Percentiles rank a stretch among this genome's conserved stretches.
Conservation (phyloP, 2,888 invertebrate genomes). For the Choristoneura rosaceana region DNA sequence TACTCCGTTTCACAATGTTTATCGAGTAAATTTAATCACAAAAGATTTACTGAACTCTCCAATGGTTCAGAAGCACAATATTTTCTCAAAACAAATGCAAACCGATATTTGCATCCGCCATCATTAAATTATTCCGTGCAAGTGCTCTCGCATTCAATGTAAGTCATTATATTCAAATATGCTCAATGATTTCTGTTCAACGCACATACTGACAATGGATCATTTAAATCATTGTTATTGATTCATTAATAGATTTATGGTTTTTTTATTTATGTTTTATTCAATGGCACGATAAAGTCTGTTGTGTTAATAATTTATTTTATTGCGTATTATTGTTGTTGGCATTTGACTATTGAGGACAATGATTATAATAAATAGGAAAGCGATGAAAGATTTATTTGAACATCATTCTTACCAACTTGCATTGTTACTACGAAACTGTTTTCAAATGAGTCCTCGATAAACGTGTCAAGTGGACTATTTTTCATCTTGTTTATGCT, state of each 20-base stretch:
- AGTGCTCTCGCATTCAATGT: slow-evolving; percentile 33
- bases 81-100: slow-evolving; percentile 40
- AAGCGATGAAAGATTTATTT: neutral
- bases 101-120: slow-evolving; percentile 31
- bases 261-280: slow-evolving; percentile 34
- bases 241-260: slow-evolving; percentile 40
- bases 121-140: slow-evolving; percentile 41
- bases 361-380: neutral
- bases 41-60: slow-evolving; percentile 14
- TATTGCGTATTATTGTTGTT: slow-evolving; percentile 18
- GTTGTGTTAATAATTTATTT: slow-evolving; percentile 33
- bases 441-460: too few species aligned
- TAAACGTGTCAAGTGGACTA: too few species aligned
- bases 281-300: slow-evolving; percentile 31
- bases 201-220: slow-evolving; percentile 39
- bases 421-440: neutral
- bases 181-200: slow-evolving; percentile 34
- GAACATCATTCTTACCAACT: neutral
- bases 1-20: slow-evolving; percentile 19
- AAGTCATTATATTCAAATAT: slow-evolving; percentile 42
- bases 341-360: slow-evolving; percentile 15
- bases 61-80: slow-evolving; percentile 32
- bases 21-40: slow-evolving; percentile 20
- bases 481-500: too few species aligned
- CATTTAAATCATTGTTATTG: slow-evolving; percentile 41